These are phyloP conservation scores for Horisme vitalbata DNA, from an alignment of 2,888 invertebrate genomes.

Conservation along the genomic window DNA sequence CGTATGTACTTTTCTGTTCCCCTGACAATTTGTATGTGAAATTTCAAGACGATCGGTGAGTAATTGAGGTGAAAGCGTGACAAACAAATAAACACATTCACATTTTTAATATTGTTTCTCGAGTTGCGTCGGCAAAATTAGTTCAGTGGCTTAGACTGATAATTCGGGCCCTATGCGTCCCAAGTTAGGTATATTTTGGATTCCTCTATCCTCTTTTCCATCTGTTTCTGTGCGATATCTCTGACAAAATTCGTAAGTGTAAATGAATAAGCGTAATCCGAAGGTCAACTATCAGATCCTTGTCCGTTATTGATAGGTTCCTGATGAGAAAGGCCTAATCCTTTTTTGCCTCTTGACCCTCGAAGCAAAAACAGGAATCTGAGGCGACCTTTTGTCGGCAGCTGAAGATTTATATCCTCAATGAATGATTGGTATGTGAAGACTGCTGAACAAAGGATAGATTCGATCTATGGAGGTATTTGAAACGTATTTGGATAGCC, in stretches of 20 bases:
- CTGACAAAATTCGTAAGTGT: slow-evolving; percentile 6
- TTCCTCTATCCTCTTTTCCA: neutral
- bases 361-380: slow-evolving; percentile 60
- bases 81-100: too few relatives aligned
- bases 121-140: too few relatives aligned
- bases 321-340: slow-evolving; percentile 49
- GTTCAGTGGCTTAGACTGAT: too few relatives aligned
- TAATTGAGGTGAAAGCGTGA: too few relatives aligned
- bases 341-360: slow-evolving; percentile 63
- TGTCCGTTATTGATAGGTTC: slow-evolving; percentile 55
- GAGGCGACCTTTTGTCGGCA: slow-evolving; percentile 58
- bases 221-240: neutral
- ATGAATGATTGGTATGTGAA: slow-evolving; percentile 56
- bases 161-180: too few relatives aligned
- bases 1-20: too few relatives aligned
- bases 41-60: too few relatives aligned
- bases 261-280: too few relatives aligned
- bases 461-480: slow-evolving; percentile 38
- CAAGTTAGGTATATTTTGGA: too few relatives aligned
- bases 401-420: slow-evolving; percentile 65
- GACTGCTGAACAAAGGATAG: slow-evolving; percentile 43
- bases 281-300: slow-evolving; percentile 29
- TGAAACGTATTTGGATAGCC: slow-evolving; percentile 27
- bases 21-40: too few relatives aligned
- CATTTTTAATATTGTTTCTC: too few relatives aligned